Evolutionary conservation across 2,113 vertebrate species (phyloP).

Genomic region (Cercopithecus mona): DNA sequence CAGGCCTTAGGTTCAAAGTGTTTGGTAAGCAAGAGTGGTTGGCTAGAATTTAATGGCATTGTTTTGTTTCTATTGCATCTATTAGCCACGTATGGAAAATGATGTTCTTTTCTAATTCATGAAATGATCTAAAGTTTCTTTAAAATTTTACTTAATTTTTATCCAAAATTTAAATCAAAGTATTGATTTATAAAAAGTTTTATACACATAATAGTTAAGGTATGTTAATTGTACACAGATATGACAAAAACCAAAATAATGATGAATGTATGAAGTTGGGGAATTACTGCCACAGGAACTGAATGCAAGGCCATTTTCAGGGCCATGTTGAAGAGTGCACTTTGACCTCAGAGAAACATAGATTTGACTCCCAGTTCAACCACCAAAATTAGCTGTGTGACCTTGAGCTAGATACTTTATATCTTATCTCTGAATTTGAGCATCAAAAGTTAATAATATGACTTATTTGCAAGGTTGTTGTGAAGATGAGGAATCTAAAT

Average conservation of each 20-base stretch:
- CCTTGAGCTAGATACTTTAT: not conserved
- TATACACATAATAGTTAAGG: not conserved
- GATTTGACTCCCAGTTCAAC: not conserved
- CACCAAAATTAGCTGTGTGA: not conserved
- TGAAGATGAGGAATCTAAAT: not conserved
- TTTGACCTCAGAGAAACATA: not conserved
- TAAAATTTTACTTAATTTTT: not conserved
- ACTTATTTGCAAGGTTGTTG: not conserved
- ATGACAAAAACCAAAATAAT: not conserved
- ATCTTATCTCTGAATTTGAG: not conserved
- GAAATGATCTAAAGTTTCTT: not conserved
- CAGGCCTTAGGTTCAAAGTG: not conserved
- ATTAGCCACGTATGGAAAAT: not conserved
- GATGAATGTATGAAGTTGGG: not conserved
- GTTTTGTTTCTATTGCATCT: not conserved
- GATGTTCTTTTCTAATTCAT: not conserved
- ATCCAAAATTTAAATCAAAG: not conserved
- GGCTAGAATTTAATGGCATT: not conserved
- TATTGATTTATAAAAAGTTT: not conserved
- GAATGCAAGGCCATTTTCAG: not conserved
- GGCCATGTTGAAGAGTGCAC: rapidly evolving
- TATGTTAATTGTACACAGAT: not conserved
- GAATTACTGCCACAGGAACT: not conserved
- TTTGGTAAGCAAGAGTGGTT: not conserved
- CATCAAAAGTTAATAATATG: not conserved